A percentile compares a stretch with the other conserved stretches of the same genome.
These are phyloP conservation scores for Mandrillus leucophaeus DNA, from an alignment of 2,113 vertebrate genomes.

Conservation along the genomic window DNA sequence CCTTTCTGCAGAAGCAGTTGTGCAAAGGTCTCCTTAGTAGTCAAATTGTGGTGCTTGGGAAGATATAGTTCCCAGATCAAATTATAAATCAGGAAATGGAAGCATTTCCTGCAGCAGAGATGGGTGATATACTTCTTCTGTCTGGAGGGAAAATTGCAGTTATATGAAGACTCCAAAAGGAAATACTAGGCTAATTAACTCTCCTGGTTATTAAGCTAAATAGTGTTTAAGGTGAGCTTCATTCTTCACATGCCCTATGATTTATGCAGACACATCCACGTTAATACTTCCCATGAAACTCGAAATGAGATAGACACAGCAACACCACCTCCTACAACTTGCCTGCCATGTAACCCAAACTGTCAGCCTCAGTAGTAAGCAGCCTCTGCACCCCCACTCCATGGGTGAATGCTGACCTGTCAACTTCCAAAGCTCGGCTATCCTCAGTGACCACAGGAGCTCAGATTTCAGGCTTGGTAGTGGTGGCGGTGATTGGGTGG, in stretches of 20 bases:
- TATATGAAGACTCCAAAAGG: not conserved
- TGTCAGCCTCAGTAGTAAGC: accelerated
- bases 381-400: accelerated
- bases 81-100: not conserved
- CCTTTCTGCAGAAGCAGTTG: not conserved
- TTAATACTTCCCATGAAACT: not conserved
- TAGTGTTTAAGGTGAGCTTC: not conserved
- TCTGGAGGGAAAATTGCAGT: not conserved
- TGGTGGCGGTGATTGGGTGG: not conserved
- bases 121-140: not conserved
- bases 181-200: not conserved
- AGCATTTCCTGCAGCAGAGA: not conserved
- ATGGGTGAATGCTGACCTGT: not conserved
- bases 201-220: not conserved
- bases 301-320: not conserved
- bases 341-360: not conserved
- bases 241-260: not conserved
- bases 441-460: not conserved
- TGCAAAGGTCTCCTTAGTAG: not conserved
- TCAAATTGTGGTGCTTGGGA: not conserved
- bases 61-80: not conserved
- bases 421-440: not conserved
- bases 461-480: not conserved
- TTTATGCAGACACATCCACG: not conserved
- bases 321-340: not conserved